Conservation (phyloP, 1,140 invertebrate species). For the Drosophila orosa region DNA sequence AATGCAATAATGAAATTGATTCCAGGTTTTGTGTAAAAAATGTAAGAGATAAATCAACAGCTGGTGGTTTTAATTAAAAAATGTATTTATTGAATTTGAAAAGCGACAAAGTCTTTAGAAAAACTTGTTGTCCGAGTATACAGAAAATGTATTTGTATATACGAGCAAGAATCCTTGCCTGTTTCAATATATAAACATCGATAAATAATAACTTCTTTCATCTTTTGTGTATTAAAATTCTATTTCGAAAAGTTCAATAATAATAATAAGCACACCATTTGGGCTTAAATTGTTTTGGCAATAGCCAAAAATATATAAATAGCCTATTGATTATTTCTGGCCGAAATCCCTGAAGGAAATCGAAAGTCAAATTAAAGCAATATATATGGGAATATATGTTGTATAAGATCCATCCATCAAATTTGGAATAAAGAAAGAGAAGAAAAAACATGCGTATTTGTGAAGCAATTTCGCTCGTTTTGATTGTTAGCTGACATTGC, state of each 20-base stretch:
- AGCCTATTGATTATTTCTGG: background rate
- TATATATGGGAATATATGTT: background rate
- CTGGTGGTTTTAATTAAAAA: background rate
- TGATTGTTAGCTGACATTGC: slow-evolving; percentile 27
- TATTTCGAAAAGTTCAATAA: slow-evolving; percentile 18
- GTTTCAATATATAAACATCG: slow-evolving; percentile 26
- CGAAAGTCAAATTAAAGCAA: slow-evolving; percentile 9
- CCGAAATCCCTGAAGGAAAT: background rate
- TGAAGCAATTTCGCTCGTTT: background rate
- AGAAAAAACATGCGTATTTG: slow-evolving; percentile 3
- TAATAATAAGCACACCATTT: slow-evolving; percentile 5
- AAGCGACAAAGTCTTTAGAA: background rate
- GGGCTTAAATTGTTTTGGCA: background rate
- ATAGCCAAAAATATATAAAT: slow-evolving; percentile 1
- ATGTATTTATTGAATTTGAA: background rate
- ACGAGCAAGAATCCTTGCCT: background rate
- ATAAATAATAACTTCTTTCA: slow-evolving; percentile 33
- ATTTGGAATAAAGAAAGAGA: background rate
- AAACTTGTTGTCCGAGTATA: background rate
- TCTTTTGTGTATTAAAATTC: slow-evolving; percentile 26
- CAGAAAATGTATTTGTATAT: background rate
- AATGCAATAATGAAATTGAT: slow-evolving; percentile 1
- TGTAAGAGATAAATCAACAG: background rate
- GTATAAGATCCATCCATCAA: slow-evolving; percentile 15
- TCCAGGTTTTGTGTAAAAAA: background rate